These are phyloP conservation scores for Cantharis rufa DNA, from an alignment of 2,888 invertebrate genomes.

Conservation along the genomic window DNA sequence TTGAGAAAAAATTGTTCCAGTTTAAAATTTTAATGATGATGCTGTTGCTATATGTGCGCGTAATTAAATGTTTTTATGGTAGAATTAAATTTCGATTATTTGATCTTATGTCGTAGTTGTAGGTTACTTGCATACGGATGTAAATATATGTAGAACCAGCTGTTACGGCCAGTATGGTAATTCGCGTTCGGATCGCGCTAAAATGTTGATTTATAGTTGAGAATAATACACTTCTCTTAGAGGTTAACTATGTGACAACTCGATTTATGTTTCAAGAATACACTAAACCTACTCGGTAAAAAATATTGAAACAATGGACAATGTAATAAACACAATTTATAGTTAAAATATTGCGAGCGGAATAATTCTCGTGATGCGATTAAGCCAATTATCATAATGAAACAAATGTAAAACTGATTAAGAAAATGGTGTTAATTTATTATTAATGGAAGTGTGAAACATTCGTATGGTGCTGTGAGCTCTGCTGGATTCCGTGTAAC, in stretches of 20 bases:
- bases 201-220: constrained; percentile 42
- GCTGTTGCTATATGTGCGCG: neutral
- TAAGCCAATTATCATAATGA: constrained; percentile 15
- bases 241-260: constrained; percentile 29
- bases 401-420: constrained; percentile 33
- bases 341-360: neutral
- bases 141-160: constrained; percentile 49
- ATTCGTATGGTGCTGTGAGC: constrained; percentile 49
- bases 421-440: constrained; percentile 50
- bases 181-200: constrained; percentile 43
- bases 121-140: constrained; percentile 43
- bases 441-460: constrained; percentile 53
- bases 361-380: neutral
- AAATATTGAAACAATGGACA: constrained; percentile 42
- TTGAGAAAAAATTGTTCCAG: neutral
- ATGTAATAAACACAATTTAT: constrained; percentile 34
- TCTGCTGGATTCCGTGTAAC: constrained; percentile 52
- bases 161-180: constrained; percentile 49
- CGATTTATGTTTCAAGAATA: constrained; percentile 40
- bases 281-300: constrained; percentile 40
- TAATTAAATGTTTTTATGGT: neutral
- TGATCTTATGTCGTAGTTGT: constrained; percentile 17
- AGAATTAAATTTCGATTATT: neutral
- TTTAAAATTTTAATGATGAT: neutral
- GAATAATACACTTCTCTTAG: constrained; percentile 38